Base-by-base conservation (phyloP, 2,888 invertebrate species). In the Drosophila mercatorum region DNA sequence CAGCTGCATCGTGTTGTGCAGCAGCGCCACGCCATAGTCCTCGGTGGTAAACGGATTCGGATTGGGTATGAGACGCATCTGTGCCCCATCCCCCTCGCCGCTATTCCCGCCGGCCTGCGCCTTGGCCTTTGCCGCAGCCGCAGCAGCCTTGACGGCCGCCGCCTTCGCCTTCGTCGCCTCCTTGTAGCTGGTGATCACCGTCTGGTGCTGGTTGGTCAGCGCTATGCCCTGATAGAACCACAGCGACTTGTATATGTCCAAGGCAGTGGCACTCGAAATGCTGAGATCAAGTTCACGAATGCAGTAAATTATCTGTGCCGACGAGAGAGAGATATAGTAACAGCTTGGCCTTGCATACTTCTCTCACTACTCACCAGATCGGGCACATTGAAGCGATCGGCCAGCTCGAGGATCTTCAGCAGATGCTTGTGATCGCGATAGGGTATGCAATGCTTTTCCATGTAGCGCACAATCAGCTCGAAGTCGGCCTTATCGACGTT, bases 301-400 rank as follows among this genome's bases (percentile, higher is more conserved):
- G 73, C 93, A 93, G 68, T 92, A 92, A 40, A 92, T 93, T 17
- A 91, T 88, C 91, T 91, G 56, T 2, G 11, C 17, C 4, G 12
- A n/a, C 40, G 22, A 55, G 8, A 40, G 28, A 44, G 0, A 11
- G 2, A 34, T 5, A 34, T 34, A 31, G 55, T 2, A 10, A 40
- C n/a, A 26, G 34, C 34, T 34, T 11, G 11, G 34, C 11, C 49
- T 49, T 2, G 12, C 36, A 11, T 12, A 7, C 36, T 22, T 38
- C 12, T 3, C 31, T 10, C 5, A 3, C 17, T 28, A 72, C 91
- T 90, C 68, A 93, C 92, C 82, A 93, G 80, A 82, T 93, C 93
- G 51, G 93, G 93, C 75, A 93, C 93, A 81, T 93, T 92, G 75
- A 91, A 93, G 57, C 92, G 91, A 78, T 92, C 92, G 59, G 93